Percentiles rank a stretch among this genome's conserved stretches.
Conservation (phyloP, 2,797 vertebrate genomes). For the Myripristis murdjan region DNA sequence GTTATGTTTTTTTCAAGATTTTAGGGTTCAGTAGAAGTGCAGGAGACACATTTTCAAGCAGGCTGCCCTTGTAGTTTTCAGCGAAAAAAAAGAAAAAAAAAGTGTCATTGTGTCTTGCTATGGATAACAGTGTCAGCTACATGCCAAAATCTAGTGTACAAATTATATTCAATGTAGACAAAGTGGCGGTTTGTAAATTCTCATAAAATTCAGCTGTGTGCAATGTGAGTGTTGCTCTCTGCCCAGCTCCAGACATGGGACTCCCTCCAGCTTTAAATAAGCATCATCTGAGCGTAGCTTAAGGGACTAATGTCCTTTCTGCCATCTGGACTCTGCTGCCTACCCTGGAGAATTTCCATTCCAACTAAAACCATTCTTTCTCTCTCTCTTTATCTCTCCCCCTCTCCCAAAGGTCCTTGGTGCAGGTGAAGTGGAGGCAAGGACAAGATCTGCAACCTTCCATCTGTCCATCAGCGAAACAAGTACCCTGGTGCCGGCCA, state of each 20-base stretch:
- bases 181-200: conserved; percentile 11
- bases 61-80: background rate
- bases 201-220: conserved; percentile 23
- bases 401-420: conserved; percentile 53
- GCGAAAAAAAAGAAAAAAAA: no score
- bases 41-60: background rate
- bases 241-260: conserved; percentile 35
- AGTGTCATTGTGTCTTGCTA: background rate
- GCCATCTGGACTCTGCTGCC: conserved; percentile 71
- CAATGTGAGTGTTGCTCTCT: conserved; percentile 24
- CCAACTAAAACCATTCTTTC: conserved; percentile 60
- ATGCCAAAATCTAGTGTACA: background rate
- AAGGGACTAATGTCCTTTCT: conserved; percentile 45
- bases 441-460: conserved; percentile 63
- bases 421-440: conserved; percentile 70
- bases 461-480: conserved; percentile 65
- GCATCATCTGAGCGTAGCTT: conserved; percentile 49
- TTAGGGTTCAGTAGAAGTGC: background rate
- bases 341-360: conserved; percentile 38
- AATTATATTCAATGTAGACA: conserved; percentile 16
- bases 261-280: conserved; percentile 65
- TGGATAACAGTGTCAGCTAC: background rate
- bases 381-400: conserved; percentile 54
- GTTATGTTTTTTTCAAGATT: background rate
- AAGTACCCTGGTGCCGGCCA: conserved; percentile 73